Conservation (phyloP, 2,113 vertebrate genomes). For the Scopus umbretta region DNA sequence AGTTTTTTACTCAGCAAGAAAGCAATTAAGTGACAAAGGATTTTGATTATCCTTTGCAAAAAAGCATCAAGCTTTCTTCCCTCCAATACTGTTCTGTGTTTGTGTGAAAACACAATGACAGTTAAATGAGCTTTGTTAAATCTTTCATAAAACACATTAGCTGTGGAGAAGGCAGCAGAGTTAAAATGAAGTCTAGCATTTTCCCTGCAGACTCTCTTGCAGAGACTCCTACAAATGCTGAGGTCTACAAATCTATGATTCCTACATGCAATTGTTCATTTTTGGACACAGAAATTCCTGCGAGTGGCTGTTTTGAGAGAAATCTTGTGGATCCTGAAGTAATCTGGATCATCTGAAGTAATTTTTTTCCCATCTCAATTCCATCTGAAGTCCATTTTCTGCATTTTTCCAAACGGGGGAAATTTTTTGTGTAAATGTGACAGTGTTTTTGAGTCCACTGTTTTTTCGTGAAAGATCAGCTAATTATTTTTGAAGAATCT, state of each 20-base stretch:
- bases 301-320: not conserved
- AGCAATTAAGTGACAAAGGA: not conserved
- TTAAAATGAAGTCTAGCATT: not conserved
- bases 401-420: not conserved
- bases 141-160: not conserved
- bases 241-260: not conserved
- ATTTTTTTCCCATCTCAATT: not conserved
- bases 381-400: not conserved
- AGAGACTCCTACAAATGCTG: not conserved
- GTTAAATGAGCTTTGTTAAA: not conserved
- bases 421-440: not conserved
- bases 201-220: not conserved
- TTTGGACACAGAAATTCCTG: not conserved
- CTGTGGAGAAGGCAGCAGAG: not conserved
- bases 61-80: not conserved
- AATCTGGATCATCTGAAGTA: no score
- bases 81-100: not conserved
- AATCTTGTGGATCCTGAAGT: not conserved
- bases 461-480: not conserved
- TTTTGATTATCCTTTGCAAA: not conserved
- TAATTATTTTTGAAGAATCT: not conserved
- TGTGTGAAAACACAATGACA: not conserved
- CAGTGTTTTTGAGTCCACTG: not conserved
- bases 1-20: not conserved
- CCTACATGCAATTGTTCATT: not conserved